A percentile compares a stretch with the other conserved stretches of the same genome.
These are phyloP conservation scores for Acromyrmex echinatior DNA, from an alignment of 1,140 invertebrate species.

Conservation along the genomic window DNA sequence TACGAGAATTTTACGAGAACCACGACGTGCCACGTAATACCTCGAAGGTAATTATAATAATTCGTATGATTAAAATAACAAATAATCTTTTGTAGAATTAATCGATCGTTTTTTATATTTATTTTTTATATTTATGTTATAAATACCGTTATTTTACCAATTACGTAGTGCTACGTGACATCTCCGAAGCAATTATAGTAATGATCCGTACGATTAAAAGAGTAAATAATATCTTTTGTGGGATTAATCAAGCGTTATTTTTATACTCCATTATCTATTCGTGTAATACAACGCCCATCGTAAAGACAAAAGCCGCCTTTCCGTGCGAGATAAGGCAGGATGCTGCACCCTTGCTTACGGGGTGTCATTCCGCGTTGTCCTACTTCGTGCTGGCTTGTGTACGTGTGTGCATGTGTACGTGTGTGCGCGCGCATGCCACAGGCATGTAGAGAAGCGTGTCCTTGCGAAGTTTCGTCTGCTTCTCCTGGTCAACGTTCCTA, in stretches of 20 bases:
- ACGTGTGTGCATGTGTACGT: neutral
- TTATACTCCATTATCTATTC: neutral
- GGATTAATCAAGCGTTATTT: neutral
- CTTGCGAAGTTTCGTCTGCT: slow-evolving; percentile 71
- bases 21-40: too few relatives aligned
- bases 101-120: neutral
- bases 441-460: slow-evolving; percentile 66
- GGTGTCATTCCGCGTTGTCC: slow-evolving; percentile 60
- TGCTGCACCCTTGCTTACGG: slow-evolving; percentile 41
- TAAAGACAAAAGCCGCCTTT: neutral
- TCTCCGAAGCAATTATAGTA: neutral
- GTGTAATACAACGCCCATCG: neutral
- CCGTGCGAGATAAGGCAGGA: slow-evolving; percentile 21
- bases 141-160: neutral
- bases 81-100: neutral
- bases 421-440: slow-evolving; percentile 63
- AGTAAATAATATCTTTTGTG: neutral
- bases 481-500: slow-evolving; percentile 76
- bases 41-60: neutral
- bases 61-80: neutral
- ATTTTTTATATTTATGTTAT: neutral
- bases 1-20: neutral
- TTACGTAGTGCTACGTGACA: neutral
- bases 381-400: slow-evolving; percentile 46
- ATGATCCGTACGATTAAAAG: neutral